Evolutionary conservation across 2,113 vertebrate species (phyloP), one percentile per base, ranked within the genome.

Genomic region (Mesitornis unicolor): DNA sequence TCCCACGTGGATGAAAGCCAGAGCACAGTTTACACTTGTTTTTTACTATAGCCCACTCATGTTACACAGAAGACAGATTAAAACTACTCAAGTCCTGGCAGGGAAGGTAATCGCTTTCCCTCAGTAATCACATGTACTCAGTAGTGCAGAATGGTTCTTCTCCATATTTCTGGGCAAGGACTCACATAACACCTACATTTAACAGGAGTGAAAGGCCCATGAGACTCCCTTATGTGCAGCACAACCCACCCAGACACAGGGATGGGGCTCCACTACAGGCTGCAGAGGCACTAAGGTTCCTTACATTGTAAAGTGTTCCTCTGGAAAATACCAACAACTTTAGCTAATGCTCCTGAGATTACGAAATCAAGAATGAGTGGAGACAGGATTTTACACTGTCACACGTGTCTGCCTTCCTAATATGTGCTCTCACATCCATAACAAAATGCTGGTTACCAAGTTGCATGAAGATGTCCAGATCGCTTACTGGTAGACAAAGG

Each of bases 21-120:
- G 42, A 74, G 26, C 38, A 24, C 0, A 1, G 17, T 33, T 77
- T 36, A 31, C 28, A 28, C 47, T 29, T 5, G 0, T 42, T 50
- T 65, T 25, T 43, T 31, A 71, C 53, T 2, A 0, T 4, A 65
- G 17, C 26, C 53, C 38, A 47, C 35, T 43, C 14, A 14, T 11
- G 2, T 16, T 26, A 38, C 3, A 2, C 38, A 54, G 56, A 22
- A 12, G 42, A 54, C 38, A 43, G 57, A 35, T 21, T 35, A 33
- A 78, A 82, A 31, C 14, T 33, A 7, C 43, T 67, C 28, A 56
- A 24, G 35, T 25, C 42, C 47, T 84, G 64, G 47, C 33, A 33
- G 2, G 17, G 33, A 33, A 53, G 35, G 16, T 26, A 6, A 4
- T 1, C 31, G 82, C 59, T 50, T 67, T 75, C 33, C 33, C 35